Percentiles rank a stretch among this genome's conserved stretches.
These are phyloP conservation scores for Orthosia gothica DNA, from an alignment of 2,888 invertebrate species.

Conservation along the genomic window DNA sequence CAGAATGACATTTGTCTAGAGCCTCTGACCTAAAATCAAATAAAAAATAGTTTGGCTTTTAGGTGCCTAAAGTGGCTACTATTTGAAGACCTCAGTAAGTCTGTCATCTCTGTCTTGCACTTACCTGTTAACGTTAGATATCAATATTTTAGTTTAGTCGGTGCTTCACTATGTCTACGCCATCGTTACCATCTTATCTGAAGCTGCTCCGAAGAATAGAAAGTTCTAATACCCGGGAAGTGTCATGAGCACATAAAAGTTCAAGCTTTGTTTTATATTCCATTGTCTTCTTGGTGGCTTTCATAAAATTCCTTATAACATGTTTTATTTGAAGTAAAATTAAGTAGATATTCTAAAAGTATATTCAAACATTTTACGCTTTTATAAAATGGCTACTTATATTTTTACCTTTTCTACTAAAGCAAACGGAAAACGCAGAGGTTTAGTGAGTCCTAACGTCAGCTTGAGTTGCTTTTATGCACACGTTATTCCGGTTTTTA, in stretches of 20 bases:
- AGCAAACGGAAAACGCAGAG: slow-evolving; percentile 8
- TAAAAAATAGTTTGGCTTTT: not conserved
- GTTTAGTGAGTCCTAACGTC: slow-evolving; percentile 12
- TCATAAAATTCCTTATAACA: slow-evolving; percentile 40
- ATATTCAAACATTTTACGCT: slow-evolving; percentile 25
- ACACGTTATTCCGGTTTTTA: not conserved
- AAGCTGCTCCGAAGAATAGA: slow-evolving; percentile 30
- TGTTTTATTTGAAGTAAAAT: slow-evolving; percentile 49
- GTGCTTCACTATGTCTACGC: not conserved
- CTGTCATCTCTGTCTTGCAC: not conserved
- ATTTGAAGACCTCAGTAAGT: not conserved
- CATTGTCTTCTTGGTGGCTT: slow-evolving; percentile 39
- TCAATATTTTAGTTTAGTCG: slow-evolving; percentile 32
- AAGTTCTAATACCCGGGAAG: slow-evolving; percentile 36
- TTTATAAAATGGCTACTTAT: slow-evolving; percentile 26
- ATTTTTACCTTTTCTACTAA: slow-evolving; percentile 21
- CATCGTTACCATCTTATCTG: slow-evolving; percentile 32
- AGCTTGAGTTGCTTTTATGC: slow-evolving; percentile 17
- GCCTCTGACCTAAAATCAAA: too few relatives aligned
- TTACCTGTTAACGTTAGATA: not conserved
- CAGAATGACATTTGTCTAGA: too few relatives aligned
- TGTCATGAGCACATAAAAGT: slow-evolving; percentile 42
- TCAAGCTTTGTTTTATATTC: slow-evolving; percentile 52
- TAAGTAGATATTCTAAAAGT: slow-evolving; percentile 42
- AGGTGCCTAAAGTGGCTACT: too few relatives aligned